A percentile compares a stretch with the other conserved stretches of the same genome.
phyloP scores from a whole-genome alignment of 1,140 invertebrate species.

The Orius insidiosus region DNA sequence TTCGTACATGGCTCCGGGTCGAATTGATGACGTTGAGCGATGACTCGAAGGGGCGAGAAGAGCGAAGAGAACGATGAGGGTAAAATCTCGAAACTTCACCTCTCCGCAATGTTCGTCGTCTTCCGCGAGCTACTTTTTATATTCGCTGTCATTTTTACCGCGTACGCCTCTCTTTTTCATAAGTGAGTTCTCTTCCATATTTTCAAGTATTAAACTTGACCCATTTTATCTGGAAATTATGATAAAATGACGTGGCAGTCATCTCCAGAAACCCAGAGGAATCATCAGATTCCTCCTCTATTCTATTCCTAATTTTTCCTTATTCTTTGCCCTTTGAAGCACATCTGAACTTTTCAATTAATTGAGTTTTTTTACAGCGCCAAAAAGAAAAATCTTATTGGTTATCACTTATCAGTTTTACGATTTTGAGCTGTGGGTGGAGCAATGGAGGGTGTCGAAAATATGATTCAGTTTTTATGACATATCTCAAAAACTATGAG shows the following conservation, averaged over 20 bases:
- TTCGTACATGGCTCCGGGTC: too few relatives aligned
- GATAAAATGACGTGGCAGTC: background rate
- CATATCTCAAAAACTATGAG: too few relatives aligned
- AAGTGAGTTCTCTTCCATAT: slow-evolving; percentile 26
- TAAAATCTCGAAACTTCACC: too few relatives aligned
- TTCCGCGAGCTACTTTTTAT: slow-evolving; percentile 28
- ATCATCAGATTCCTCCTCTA: too few relatives aligned
- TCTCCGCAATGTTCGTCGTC: slow-evolving; percentile 26
- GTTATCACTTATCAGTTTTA: background rate
- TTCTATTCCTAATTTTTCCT: too few relatives aligned
- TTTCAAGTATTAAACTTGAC: too few relatives aligned
- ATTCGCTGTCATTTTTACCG: slow-evolving; percentile 27
- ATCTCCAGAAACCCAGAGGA: background rate
- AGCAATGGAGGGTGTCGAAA: background rate
- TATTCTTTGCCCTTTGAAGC: too few relatives aligned
- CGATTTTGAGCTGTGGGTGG: background rate
- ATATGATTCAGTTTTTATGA: background rate
- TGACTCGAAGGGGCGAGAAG: too few relatives aligned
- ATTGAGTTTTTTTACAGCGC: too few relatives aligned
- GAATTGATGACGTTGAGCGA: too few relatives aligned
- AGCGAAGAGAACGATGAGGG: too few relatives aligned
- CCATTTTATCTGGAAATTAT: slow-evolving; percentile 16
- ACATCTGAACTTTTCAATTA: too few relatives aligned
- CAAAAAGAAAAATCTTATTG: background rate
- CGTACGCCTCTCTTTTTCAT: slow-evolving; percentile 30